Base-by-base conservation (phyloP, 1,140 invertebrate species). In the Drosophila hydei region DNA sequence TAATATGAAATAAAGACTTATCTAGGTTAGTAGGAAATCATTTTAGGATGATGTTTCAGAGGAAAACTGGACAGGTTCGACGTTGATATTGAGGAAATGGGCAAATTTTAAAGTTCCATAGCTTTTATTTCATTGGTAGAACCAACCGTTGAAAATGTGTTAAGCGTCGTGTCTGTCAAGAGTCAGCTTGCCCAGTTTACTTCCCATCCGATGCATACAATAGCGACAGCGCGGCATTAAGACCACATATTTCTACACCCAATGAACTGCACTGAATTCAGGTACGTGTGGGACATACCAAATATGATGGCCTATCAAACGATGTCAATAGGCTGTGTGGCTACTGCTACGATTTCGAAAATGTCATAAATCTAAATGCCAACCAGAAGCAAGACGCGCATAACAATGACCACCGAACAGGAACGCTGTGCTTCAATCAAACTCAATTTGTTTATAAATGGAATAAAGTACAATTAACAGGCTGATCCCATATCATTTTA, bases 181-280 rank as follows among this genome's bases (percentile, higher is more conserved):
- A 27, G 2, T 4, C 64, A 81, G 64, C 43, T 38, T 5, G 64
- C 61, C 74, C 42, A 4, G 3, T 9, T 8, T 52, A 73, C 33
- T 25, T 12, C 25, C 42, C 30, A 6, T n/a, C 8, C 11, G 4
- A 47, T 14, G 21, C 4, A 47, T 14, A 47, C 4, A 5, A 19
- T 7, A 11, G 19, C n/a, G n/a, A 19, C 19, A n/a, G 18, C 16
- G 0, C 1, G 27, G 7, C 4, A 7, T 3, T 11, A 9, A 30
- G 47, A 60, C 40, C 58, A 52, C 43, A 45, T 38, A 33, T 36
- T 42, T 60, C 36, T 79, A 79, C 68, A 71, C 63, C 63, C 75
- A 88, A 67, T 70, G 61, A 78, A 81, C 61, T 83, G 83, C 63
- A 88, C 83, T 78, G 76, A 71, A 88, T 88, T 75, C 51, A 51